Evolutionary conservation across 2,888 invertebrate species (phyloP), one percentile per base, ranked within the genome.

Genomic region (Oscheius myriophilus): DNA sequence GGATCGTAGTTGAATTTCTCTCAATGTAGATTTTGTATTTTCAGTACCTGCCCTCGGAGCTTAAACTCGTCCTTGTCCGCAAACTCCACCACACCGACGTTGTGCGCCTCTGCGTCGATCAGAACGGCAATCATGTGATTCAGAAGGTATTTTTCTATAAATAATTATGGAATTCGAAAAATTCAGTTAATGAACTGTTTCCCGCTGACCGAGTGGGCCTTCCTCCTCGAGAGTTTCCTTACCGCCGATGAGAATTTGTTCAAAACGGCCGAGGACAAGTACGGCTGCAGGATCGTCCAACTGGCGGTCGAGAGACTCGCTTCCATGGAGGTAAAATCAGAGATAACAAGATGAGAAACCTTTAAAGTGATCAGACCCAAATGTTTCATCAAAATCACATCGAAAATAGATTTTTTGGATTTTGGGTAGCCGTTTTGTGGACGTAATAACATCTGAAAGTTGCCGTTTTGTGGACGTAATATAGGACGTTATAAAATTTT

Each of bases 51-150:
- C 46, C 49, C 16, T 33, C 46, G 14, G 46, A 53, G 11, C n/a
- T 53, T 12, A 68, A 64, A 52, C 46, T 53, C 14, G 59, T 45
- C 51, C 66, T 74, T 14, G 61, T 74, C 12, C 21, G n/a, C 9
- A 65, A 74, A 41, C 62, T 74, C 9, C 64, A 68, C 16, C 65
- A 72, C 12, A 26, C 55, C 21, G 75, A 78, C 58, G 67, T 75
- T 7, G 72, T 78, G 18, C 65, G 68, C 2, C 72, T 83, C 21
- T 73, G 76, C 26, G 67, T 75, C 23, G 81, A 84, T 49, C 82
- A 80, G 65, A 83, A 83, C 58, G 84, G 80, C 26, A 82, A 81
- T 54, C 82, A 83, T 62, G 81, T 83, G 51, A 70, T 84, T 26
- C 84, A 83, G 64, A 80, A 81, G 69, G 68, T 73, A n/a, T 18